Evolutionary conservation across 2,113 vertebrate genomes (phyloP).

Genomic region (Bettongia penicillata): DNA sequence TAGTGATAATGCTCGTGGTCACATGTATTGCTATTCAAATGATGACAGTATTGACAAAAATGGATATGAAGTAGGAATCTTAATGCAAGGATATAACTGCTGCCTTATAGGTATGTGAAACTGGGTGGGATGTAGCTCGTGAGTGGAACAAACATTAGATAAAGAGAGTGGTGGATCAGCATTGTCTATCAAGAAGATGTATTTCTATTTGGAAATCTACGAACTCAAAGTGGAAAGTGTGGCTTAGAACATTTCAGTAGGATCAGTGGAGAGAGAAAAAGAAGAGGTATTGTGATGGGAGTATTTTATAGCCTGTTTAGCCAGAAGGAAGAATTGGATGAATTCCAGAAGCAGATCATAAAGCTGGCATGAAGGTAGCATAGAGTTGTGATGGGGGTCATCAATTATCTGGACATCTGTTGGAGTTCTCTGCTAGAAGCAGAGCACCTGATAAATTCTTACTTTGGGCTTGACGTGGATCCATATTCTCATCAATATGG

Average conservation of each 20-base stretch:
- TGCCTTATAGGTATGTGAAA: not conserved
- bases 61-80: not conserved
- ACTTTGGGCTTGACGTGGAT: not conserved
- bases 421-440: not conserved
- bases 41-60: not conserved
- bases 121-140: too few species aligned
- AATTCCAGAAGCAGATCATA: not conserved
- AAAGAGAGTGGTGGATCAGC: not conserved
- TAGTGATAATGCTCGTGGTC: not conserved
- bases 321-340: not conserved
- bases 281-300: not conserved
- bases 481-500: not conserved
- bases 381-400: not conserved
- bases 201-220: not conserved
- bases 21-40: not conserved
- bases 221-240: not conserved
- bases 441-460: not conserved
- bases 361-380: not conserved
- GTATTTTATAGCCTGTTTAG: not conserved
- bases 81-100: not conserved
- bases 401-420: constrained; percentile 3
- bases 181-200: not conserved
- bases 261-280: not conserved
- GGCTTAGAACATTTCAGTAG: not conserved
- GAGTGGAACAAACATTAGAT: not conserved